Evolutionary conservation across 2,888 invertebrate genomes (phyloP).

Genomic region (Zaprionus obscuricornis): DNA sequence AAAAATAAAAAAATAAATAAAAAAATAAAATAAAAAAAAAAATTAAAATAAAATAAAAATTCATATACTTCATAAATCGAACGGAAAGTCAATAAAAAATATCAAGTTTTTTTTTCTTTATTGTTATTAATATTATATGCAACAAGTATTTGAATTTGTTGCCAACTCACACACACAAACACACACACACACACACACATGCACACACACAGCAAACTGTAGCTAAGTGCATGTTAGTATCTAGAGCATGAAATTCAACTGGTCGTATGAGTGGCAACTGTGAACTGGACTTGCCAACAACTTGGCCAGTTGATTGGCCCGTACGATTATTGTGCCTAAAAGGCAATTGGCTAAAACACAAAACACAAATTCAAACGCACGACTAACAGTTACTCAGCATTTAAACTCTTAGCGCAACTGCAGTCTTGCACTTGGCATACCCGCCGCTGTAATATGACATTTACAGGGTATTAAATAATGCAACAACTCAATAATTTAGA

Average conservation of each 20-base stretch:
- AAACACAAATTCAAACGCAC: conserved; percentile 24
- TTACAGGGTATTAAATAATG: no score
- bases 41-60: conserved; percentile 26
- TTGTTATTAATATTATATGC: conserved; percentile 21
- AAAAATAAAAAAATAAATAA: conserved; percentile 31
- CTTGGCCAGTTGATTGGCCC: conserved; percentile 56
- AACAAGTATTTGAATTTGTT: conserved; percentile 44
- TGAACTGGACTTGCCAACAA: conserved; percentile 42
- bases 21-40: conserved; percentile 1
- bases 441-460: no score
- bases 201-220: conserved; percentile 8
- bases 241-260: conserved; percentile 73
- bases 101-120: conserved; percentile 59
- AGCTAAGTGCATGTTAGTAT: conserved; percentile 64
- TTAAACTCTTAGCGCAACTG: no score
- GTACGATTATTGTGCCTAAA: conserved; percentile 35
- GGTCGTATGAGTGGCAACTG: conserved; percentile 48
- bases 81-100: conserved; percentile 73
- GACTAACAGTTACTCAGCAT: no score
- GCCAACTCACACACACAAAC: conserved; percentile 27
- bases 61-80: conserved; percentile 23
- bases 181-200: conserved; percentile 11
- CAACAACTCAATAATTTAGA: no score
- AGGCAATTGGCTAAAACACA: conserved; percentile 44
- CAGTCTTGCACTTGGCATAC: no score